These are phyloP conservation scores for Heterochromis multidens DNA, from an alignment of 2,113 vertebrate genomes.

Conservation along the genomic window DNA sequence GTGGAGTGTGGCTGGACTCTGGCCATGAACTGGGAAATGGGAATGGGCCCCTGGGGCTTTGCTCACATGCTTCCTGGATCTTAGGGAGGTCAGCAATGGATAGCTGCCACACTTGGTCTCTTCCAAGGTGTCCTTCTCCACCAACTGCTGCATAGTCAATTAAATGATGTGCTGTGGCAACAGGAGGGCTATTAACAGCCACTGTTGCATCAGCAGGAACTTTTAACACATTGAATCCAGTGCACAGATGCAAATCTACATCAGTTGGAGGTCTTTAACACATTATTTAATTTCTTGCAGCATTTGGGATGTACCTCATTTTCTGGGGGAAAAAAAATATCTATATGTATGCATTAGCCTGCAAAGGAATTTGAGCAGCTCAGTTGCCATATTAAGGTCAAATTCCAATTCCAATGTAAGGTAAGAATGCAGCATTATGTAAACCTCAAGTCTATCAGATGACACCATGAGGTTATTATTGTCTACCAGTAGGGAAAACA, in stretches of 20 bases:
- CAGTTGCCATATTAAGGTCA: background rate
- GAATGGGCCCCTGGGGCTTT: constrained; percentile 38
- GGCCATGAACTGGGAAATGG: constrained; percentile 20
- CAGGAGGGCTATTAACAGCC: constrained; percentile 57
- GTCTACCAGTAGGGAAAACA: constrained; percentile 26
- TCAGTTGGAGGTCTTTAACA: background rate
- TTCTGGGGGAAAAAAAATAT: background rate
- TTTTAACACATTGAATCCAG: background rate
- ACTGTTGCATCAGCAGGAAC: constrained; percentile 48
- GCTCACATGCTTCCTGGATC: constrained; percentile 25
- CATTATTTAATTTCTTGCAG: background rate
- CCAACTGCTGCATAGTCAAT: constrained; percentile 62
- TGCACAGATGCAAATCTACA: background rate
- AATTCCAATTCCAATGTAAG: background rate
- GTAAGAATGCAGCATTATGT: constrained; percentile 26
- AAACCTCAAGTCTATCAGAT: constrained; percentile 25
- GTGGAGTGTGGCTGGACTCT: constrained; percentile 4
- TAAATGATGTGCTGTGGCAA: constrained; percentile 60
- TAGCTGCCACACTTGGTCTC: constrained; percentile 50
- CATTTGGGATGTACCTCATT: background rate
- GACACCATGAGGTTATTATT: constrained; percentile 15
- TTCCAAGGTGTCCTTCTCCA: constrained; percentile 49
- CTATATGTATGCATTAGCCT: background rate
- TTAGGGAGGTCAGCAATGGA: constrained; percentile 44
- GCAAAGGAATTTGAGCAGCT: background rate